Percentiles rank a stretch among this genome's conserved stretches.
Conservation (phyloP, 2,113 vertebrate genomes). For the Bubo scandiacus region DNA sequence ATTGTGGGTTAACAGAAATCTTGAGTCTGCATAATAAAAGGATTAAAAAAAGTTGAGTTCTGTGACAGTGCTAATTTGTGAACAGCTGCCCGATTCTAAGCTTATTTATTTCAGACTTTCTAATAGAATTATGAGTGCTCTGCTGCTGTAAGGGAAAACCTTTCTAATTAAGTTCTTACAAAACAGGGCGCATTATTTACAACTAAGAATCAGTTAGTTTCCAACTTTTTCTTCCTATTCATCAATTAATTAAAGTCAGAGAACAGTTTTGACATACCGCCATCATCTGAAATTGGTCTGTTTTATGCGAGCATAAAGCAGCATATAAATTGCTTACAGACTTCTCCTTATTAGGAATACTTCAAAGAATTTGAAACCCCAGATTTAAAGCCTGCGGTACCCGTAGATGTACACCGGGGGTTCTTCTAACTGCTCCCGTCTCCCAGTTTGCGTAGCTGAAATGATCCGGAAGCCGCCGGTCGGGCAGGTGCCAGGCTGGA, state of each 20-base stretch:
- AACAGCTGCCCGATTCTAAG: not conserved
- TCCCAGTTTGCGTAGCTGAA: not conserved
- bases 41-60: not conserved
- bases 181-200: not conserved
- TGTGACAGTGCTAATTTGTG: not conserved
- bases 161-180: not conserved
- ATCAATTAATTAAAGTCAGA: not conserved
- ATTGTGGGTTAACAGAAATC: not conserved
- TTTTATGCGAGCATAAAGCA: not conserved
- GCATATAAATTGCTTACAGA: not conserved
- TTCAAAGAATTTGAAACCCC: not conserved
- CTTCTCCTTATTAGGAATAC: not conserved
- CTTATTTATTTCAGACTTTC: not conserved
- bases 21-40: not conserved
- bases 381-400: too few species aligned
- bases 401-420: too few species aligned
- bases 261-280: not conserved
- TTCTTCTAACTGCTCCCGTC: rapidly evolving
- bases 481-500: not conserved
- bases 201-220: not conserved
- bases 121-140: not conserved
- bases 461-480: too few species aligned
- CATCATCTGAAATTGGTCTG: not conserved
- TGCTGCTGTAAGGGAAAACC: not conserved
- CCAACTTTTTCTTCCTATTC: not conserved